Evolutionary conservation across 30 jellyfish, hydroid and myxozoan species (phyloP), one percentile per base, ranked within the genome.

Genomic region (Aurelia sp.): DNA sequence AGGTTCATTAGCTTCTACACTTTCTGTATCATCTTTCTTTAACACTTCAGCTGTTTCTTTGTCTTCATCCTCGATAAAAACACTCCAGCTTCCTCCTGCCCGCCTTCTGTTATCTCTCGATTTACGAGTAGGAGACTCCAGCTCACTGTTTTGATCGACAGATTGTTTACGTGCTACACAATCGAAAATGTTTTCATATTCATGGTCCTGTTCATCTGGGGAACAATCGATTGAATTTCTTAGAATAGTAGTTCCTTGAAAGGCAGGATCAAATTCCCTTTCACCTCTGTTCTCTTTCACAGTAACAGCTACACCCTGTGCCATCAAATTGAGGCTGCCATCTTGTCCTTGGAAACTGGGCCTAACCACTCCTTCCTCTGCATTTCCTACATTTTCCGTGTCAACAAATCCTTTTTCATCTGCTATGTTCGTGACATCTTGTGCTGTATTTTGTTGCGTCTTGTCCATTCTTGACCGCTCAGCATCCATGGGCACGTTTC

Each of bases 51-150:
- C 58, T 22, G 68, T 69, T 20, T 24, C 78, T 27, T 38, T 67
- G 10, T 82, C 89, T 57, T 81, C 76, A 19, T 47, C 74, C 6
- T 78, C 88, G 38, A 83, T 44, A 66, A 40, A 82, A 47, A 89
- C 72, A 65, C 91, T 75, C 90, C 90, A 82, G 40, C 89, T 86
- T 13, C 90, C 96, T 19, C 96, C 90, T 11, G 86, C 96, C 51
- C 90, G 90, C 4, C 89, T 68, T 19, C 89, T 68, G 40, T 64
- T 72, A 31, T 84, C 93, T 63, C 70, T 65, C 13, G 44, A 47
- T 68, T 84, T 84, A 55, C 80, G 47, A 0, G 73, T 19, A 3
- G 85, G 89, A 10, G 80, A 82, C 72, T 50, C 75, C 16, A 24
- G 24, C 52, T 67, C 77, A 20, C 64, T 60, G 51, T 48, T 17